Evolutionary conservation across 1,140 invertebrate genomes (phyloP), one percentile per base, ranked within the genome.

Genomic region (Trichonephila clavata): DNA sequence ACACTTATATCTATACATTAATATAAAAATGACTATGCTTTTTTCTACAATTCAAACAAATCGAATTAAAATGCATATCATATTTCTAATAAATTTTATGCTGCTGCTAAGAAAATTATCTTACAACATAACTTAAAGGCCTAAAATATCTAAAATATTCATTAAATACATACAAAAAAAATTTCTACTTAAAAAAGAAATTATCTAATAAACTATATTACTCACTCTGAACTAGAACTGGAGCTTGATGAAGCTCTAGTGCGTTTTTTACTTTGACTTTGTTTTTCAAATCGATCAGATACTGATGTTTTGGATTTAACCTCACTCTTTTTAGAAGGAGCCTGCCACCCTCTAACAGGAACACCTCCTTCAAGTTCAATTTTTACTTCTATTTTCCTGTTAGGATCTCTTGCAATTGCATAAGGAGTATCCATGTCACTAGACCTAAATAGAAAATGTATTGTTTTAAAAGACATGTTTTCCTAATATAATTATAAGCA

Each of bases 211-310:
- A 68, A 24, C 7, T 68, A 81, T 20, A 27, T 39, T 50, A 81
- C 77, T 81, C 27, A 81, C 77, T 81, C 39, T 50, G 77, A 81
- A 20, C 77, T 43, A 81, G 77, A 81, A 21, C 77, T 81, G 32
- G 20, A 27, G 27, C 32, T 20, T 39, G 77, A 81, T 21, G 77
- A 81, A 43, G 4, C 7, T 8, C 77, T 81, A 27, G 39, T 5
- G 3, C 65, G 65, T 68, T 68, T 68, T 24, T 27, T 27, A 68
- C 65, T 68, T n/a, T 6, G 65, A 14, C 14, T 68, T n/a, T 68
- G 10, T 68, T 10, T n/a, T 24, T 68, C n/a, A 68, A 24, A 14
- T 68, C 24, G n/a, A 7, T 68, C 7, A 21, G 60, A 61, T 39
- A 39, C 2, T 10, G 24, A 68, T 68, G 50, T 10, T 50, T n/a